These are phyloP conservation scores for Criorhina ranunculi DNA, from an alignment of 2,888 invertebrate genomes.

Conservation along the genomic window DNA sequence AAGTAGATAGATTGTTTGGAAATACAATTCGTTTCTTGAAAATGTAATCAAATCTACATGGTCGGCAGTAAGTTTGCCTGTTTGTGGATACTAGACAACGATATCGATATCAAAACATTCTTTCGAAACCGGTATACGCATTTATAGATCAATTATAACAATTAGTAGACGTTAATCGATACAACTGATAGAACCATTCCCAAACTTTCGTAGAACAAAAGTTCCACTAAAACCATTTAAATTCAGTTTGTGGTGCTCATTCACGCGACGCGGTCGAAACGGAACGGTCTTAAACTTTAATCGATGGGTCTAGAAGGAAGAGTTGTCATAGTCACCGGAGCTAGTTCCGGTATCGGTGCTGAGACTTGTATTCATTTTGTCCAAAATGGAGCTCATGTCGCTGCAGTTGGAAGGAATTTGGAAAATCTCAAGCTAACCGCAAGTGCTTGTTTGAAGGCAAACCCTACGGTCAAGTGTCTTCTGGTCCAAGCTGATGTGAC, in stretches of 20 bases:
- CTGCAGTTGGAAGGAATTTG: slow-evolving; percentile 59
- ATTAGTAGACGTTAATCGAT: slow-evolving; percentile 3
- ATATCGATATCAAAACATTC: no score
- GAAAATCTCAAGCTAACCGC: slow-evolving; percentile 48
- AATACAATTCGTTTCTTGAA: no score
- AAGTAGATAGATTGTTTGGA: no score
- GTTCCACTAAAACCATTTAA: background rate
- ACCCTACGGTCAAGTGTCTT: slow-evolving; percentile 78
- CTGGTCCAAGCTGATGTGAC: slow-evolving; percentile 87
- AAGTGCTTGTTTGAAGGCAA: slow-evolving; percentile 30
- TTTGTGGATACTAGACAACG: no score
- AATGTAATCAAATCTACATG: no score
- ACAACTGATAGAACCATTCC: background rate
- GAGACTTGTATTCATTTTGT: slow-evolving; percentile 58
- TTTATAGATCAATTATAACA: background rate
- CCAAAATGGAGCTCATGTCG: slow-evolving; percentile 36
- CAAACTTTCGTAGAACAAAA: background rate
- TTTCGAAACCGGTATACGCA: background rate
- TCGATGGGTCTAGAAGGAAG: slow-evolving; percentile 46
- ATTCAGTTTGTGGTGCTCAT: background rate
- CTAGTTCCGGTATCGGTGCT: slow-evolving; percentile 63
- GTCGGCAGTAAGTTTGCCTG: no score
- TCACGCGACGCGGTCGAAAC: no score
- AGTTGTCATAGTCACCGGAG: slow-evolving; percentile 61
- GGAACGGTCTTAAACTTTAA: background rate